phyloP scores from a whole-genome alignment of 2,113 vertebrate genomes.

The Accipiter virgatus region DNA sequence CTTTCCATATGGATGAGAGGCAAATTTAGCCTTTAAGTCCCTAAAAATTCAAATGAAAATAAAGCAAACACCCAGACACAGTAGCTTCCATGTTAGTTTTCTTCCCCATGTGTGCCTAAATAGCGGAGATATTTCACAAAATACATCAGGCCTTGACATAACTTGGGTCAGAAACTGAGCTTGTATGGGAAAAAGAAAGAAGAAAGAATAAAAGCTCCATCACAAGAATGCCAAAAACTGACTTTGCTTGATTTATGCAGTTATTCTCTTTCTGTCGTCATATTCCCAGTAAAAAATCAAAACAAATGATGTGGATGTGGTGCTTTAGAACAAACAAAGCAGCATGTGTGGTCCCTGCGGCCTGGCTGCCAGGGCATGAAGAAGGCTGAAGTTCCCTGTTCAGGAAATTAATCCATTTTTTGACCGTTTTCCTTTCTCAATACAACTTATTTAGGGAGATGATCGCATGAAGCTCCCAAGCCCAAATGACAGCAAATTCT shows the following conservation, averaged over 20 bases:
- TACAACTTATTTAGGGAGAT: slow-evolving; percentile 81
- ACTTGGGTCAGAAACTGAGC: not conserved
- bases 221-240: not conserved
- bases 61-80: not conserved
- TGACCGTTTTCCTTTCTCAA: not conserved
- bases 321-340: not conserved
- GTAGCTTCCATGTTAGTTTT: not conserved
- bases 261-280: slow-evolving; percentile 17
- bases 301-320: not conserved
- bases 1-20: not conserved
- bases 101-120: not conserved
- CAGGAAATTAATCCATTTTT: not conserved
- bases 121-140: slow-evolving; percentile 7
- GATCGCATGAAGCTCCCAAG: slow-evolving; percentile 97
- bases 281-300: not conserved
- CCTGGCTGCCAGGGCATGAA: not conserved
- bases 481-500: slow-evolving; percentile 97
- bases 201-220: not conserved
- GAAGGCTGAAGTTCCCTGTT: not conserved
- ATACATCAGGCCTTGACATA: slow-evolving; percentile 7
- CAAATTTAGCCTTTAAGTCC: not conserved
- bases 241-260: slow-evolving; percentile 13
- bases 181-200: not conserved
- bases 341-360: not conserved
- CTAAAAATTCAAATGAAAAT: not conserved